Percentiles rank a stretch among this genome's conserved stretches.
Conservation (phyloP, 37 sponge, comb jelly and placozoan genomes). For the Chondrilla cf. caribensis region DNA sequence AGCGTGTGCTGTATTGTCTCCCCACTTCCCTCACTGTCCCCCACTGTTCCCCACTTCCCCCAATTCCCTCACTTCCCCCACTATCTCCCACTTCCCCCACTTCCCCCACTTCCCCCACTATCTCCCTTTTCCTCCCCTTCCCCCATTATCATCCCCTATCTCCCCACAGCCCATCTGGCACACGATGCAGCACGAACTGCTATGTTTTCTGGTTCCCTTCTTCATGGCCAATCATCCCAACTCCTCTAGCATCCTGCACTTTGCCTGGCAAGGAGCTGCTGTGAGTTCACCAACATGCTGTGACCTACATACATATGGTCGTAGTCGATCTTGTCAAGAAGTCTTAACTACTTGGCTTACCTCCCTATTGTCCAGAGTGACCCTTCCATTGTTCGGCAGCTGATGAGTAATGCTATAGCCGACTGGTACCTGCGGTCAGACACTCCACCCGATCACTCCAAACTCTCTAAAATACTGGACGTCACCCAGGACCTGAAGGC, state of each 20-base stretch:
- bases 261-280: constrained; percentile 78
- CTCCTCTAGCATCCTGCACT: constrained; percentile 72
- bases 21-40: background rate
- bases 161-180: constrained; percentile 48
- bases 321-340: background rate
- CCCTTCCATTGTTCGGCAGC: constrained; percentile 22
- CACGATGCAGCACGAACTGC: constrained; percentile 77
- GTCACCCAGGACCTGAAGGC: constrained; percentile 91
- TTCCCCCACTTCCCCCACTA: background rate
- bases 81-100: background rate
- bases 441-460: constrained; percentile 70
- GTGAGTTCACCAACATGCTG: background rate
- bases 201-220: constrained; percentile 68
- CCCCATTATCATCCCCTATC: background rate
- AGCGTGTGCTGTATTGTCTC: background rate
- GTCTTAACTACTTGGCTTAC: background rate
- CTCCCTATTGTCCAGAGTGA: background rate
- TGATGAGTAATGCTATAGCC: constrained; percentile 82
- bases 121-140: background rate
- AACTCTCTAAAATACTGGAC: constrained; percentile 84
- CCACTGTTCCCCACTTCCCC: background rate
- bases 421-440: constrained; percentile 88
- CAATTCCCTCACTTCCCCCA: background rate
- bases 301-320: background rate
- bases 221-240: constrained; percentile 87